Conservation (phyloP, 2,888 invertebrate species). For the Incurvaria masculella region DNA sequence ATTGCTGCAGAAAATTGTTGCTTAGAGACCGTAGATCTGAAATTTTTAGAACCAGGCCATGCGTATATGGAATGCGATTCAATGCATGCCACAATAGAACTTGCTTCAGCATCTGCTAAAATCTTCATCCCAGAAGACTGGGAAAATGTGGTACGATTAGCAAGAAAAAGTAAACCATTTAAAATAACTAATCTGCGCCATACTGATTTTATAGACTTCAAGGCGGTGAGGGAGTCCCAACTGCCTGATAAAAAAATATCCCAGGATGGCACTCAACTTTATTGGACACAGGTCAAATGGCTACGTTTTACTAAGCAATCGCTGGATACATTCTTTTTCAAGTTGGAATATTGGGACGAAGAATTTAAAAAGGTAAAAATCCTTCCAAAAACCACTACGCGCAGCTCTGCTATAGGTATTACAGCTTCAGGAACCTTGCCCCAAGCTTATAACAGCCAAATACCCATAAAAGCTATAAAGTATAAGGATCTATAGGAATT, state of each 20-base stretch:
- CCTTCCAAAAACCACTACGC: background rate
- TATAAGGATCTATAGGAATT: background rate
- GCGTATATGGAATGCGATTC: too few species aligned
- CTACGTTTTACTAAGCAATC: slow-evolving; percentile 4
- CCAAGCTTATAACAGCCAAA: background rate
- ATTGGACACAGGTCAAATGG: slow-evolving; percentile 7
- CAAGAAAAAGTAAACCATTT: background rate
- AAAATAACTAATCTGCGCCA: background rate
- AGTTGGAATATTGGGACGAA: background rate
- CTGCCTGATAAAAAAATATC: slow-evolving; percentile 1
- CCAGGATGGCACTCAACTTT: slow-evolving; percentile 1
- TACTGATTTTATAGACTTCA: background rate
- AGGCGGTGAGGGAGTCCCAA: background rate
- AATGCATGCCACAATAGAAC: too few species aligned
- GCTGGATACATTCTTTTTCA: background rate
- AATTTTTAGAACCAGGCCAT: too few species aligned
- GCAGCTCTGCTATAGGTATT: background rate
- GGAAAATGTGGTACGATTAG: background rate
- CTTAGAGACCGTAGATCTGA: too few species aligned
- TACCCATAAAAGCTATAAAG: background rate
- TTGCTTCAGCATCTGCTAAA: too few species aligned
- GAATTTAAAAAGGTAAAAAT: background rate
- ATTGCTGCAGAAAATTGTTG: slow-evolving; percentile 1
- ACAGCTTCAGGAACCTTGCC: too few species aligned
- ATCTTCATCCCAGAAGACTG: too few species aligned